Percentiles rank a stretch among this genome's conserved stretches.
These are phyloP conservation scores for Cotesia vestalis DNA, from an alignment of 1,140 invertebrate genomes.

Conservation along the genomic window DNA sequence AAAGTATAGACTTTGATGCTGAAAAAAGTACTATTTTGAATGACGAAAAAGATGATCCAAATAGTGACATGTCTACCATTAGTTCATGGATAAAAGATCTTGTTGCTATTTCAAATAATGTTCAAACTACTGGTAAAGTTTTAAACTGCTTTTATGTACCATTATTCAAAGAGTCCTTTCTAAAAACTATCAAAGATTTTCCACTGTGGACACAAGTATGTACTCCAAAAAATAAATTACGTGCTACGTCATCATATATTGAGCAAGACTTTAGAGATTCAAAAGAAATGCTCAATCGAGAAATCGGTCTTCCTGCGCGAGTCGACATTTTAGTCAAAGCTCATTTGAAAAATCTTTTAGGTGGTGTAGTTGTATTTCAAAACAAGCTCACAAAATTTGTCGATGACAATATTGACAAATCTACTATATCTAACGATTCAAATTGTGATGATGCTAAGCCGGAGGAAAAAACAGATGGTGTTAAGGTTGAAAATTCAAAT, in stretches of 20 bases:
- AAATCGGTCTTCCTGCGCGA: not conserved
- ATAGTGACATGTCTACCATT: not conserved
- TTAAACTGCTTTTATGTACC: not conserved
- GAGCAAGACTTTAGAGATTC: not conserved
- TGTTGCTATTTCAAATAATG: not conserved
- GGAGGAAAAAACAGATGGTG: not conserved
- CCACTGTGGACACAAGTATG: not conserved
- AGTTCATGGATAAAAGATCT: not conserved
- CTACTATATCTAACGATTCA: not conserved
- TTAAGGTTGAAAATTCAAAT: not conserved
- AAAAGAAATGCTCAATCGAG: not conserved
- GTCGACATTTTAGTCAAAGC: not conserved
- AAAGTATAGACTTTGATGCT: not conserved
- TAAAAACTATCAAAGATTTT: not conserved
- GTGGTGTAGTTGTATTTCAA: not conserved
- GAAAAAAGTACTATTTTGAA: not conserved
- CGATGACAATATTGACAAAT: not conserved
- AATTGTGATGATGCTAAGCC: not conserved
- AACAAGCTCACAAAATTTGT: slow-evolving; percentile 5
- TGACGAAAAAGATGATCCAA: not conserved
- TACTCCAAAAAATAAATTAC: not conserved
- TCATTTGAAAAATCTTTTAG: not conserved
- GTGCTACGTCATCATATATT: not conserved
- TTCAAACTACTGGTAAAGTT: not conserved
- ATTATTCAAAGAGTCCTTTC: not conserved